Evolutionary conservation across 2,797 vertebrate species (phyloP).

Genomic region (Spinus pinus): DNA sequence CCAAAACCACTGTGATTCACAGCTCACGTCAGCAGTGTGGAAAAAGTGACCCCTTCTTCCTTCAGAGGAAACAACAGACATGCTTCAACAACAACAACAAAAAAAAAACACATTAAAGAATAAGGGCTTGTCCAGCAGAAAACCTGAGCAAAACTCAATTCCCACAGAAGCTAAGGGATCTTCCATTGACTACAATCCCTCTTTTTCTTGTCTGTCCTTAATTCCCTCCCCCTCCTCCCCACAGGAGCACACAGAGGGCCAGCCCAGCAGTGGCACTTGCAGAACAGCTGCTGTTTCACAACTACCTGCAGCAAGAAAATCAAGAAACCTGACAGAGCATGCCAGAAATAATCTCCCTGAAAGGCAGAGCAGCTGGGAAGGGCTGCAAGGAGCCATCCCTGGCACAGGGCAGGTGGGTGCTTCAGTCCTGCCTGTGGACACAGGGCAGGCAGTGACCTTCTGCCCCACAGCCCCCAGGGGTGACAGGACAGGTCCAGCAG

Average conservation of each 20-base stretch:
- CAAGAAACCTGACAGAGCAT: neutral
- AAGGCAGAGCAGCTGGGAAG: neutral
- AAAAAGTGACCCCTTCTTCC: constrained; percentile 50
- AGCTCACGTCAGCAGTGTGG: neutral
- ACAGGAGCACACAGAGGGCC: accelerated
- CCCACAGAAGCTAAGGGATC: neutral
- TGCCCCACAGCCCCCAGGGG: neutral
- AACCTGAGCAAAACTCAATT: neutral
- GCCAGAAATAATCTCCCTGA: neutral
- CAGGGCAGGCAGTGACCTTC: neutral
- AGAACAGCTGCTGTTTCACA: neutral
- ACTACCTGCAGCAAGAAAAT: neutral
- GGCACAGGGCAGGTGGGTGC: neutral
- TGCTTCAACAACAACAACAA: neutral
- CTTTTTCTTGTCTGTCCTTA: neutral
- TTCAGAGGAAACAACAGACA: neutral
- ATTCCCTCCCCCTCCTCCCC: neutral
- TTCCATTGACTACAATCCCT: neutral
- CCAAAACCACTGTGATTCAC: neutral
- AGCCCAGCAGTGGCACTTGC: neutral
- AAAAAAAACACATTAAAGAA: neutral
- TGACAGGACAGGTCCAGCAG: neutral
- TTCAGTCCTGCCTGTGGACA: neutral
- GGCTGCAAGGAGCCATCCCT: neutral
- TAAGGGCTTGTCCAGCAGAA: neutral